Base-by-base conservation (phyloP, 2,888 invertebrate genomes). In the Hydroisotoma schaefferi region DNA sequence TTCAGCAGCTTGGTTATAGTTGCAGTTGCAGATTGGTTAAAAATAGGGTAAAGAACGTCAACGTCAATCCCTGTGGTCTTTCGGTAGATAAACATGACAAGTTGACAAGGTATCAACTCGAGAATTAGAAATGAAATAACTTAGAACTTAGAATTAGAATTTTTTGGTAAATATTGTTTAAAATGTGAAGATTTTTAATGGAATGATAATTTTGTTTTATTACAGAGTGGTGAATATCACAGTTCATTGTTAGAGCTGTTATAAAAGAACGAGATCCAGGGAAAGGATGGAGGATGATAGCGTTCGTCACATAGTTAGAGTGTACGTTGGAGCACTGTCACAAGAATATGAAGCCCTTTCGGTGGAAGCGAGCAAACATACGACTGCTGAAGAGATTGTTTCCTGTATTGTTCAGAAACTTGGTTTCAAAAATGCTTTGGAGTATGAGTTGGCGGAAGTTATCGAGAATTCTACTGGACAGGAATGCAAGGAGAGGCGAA, bases 311-410 rank as follows among this genome's bases (percentile, higher is more conserved):
- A 86, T 87, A 77, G 85, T 87, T 73, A 83, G 91, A 84, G 91
- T 92, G 79, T 90, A 89, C 81, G 91, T 92, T 77, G 91, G 90
- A 74, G 88, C 89, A 73, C 81, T 91, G 75, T 90, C 90, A 74
- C 86, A 86, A 73, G 87, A 90, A 78, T 91, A 90, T 80, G 91
- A 93, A 80, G 90, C 90, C 68, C 82, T 46, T 5, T 46, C 40
- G 3, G 40, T 40, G 40, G 40, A 40, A 20, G 40, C 40, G n/a
- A 40, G 40, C 20, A 40, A 40, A 76, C 89, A 90, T 77, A 92
- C 92, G 61, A 90, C 91, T 71, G 89, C 91, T 0, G 90, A 91
- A 74, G 93, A 94, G 80, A 90, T 94, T 74, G 90, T 93, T 61
- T 85, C 87, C 71, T 92, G 91, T 76, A 92, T 93, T 71, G 87